Base-by-base conservation (phyloP, 2,797 vertebrate species). In the Pseudopleuronectes americanus region DNA sequence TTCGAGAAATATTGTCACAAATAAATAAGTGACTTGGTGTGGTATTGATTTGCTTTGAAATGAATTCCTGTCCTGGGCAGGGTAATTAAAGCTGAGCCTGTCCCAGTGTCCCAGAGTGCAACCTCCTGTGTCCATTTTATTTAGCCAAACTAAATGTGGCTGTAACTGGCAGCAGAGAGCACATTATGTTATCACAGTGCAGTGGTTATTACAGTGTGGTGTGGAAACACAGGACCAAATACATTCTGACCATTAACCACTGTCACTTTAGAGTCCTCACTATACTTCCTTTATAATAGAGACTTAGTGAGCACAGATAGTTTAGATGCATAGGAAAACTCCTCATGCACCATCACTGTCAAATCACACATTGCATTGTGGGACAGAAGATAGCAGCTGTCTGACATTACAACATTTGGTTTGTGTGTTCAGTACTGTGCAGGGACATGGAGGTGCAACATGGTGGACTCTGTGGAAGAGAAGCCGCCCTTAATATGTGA, bases 31-130 rank as follows among this genome's bases (percentile, higher is more conserved):
- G 80, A 90, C 81, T 90, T 91, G 85, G 72, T 83, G 74, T 59
- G 74, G 57, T 92, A 95, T 94, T 92, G 93, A 94, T 94, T 92
- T 89, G 80, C 85, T 90, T 84, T 87, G 77, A 92, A 89, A 91
- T 91, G 73, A 88, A 88, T 85, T 92, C 90, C 80, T 89, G 74
- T 91, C 79, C 80, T 83, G 80, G 80, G 83, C 77, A 65, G 68
- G 83, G 80, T 93, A 94, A 94, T 93, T 92, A 93, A 91, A 87
- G 83, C 81, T 82, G 48, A 63, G 83, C 28, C 77, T 78, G 84
- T 85, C 85, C 75, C 84, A 68, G 64, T 66, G 77, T 88, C 89
- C 83, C 84, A 76, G 36, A 75, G 55, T 84, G 70, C 69, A 58
- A 63, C 54, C 54, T 76, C 78, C 74, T 60, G 67, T 82, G 73